Conservation (phyloP, 2,888 invertebrate genomes). For the Agrochola lychnidis region DNA sequence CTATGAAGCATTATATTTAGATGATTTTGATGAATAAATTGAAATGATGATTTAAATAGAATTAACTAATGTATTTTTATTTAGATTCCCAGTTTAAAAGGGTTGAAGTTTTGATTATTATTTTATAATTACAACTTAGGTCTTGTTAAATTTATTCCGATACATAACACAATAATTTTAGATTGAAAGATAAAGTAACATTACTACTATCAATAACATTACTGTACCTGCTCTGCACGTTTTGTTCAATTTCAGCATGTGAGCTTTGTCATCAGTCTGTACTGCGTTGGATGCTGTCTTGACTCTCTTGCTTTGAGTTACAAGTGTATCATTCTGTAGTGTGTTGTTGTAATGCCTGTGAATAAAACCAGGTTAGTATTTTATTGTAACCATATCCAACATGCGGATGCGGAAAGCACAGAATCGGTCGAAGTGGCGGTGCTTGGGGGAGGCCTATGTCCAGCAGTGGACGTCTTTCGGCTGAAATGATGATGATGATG, state of each 20-base stretch:
- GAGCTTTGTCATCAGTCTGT: constrained; percentile 80
- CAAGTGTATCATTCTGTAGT: constrained; percentile 59
- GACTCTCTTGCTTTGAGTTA: constrained; percentile 62
- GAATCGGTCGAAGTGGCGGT: too few relatives aligned
- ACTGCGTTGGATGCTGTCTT: constrained; percentile 72
- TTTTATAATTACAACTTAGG: too few relatives aligned
- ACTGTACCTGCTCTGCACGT: constrained; percentile 71
- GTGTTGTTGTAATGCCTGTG: constrained; percentile 73
- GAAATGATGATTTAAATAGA: too few relatives aligned
- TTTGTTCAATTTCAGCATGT: constrained; percentile 74
- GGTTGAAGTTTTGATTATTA: not conserved
- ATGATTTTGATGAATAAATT: too few relatives aligned
- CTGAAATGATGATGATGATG: too few relatives aligned
- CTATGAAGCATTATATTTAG: too few relatives aligned
- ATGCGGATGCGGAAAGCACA: too few relatives aligned
- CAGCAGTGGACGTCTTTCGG: too few relatives aligned
- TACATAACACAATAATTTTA: too few relatives aligned
- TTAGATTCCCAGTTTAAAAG: not conserved
- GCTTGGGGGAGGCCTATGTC: too few relatives aligned
- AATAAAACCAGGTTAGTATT: constrained; percentile 5
- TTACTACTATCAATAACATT: not conserved
- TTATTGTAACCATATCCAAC: not conserved
- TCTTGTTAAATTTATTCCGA: too few relatives aligned
- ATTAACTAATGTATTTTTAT: not conserved
- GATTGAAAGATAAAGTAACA: too few relatives aligned